Evolutionary conservation across 2,888 invertebrate species (phyloP).

Genomic region (Drosophila percnosoma): DNA sequence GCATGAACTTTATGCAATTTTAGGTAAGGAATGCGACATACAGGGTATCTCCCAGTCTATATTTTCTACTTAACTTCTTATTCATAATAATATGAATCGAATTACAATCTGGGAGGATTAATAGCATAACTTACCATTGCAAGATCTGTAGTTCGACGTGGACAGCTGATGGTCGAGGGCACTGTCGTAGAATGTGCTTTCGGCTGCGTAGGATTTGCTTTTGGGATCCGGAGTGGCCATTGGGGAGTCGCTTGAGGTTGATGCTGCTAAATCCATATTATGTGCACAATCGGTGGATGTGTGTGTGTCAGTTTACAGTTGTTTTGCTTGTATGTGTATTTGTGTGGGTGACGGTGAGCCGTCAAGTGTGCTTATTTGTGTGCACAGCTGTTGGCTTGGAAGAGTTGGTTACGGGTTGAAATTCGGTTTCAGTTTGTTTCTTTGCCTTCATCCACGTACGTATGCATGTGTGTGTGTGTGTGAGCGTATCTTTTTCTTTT

Average conservation of each 20-base stretch:
- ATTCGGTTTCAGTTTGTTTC: slow-evolving; percentile 65
- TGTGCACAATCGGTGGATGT: slow-evolving; percentile 44
- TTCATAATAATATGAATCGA: neutral
- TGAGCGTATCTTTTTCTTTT: neutral
- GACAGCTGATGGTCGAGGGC: slow-evolving; percentile 80
- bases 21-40: neutral
- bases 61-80: neutral
- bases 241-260: slow-evolving; percentile 56
- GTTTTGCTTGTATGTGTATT: slow-evolving; percentile 2
- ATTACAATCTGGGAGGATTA: neutral
- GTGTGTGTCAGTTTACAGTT: slow-evolving; percentile 9
- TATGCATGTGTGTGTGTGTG: slow-evolving; percentile 17
- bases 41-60: neutral
- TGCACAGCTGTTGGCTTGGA: slow-evolving; percentile 67
- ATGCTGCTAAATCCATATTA: slow-evolving; percentile 64
- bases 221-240: slow-evolving; percentile 49
- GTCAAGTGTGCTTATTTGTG: slow-evolving; percentile 34
- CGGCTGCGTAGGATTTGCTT: slow-evolving; percentile 50
- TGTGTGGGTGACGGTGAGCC: slow-evolving; percentile 10
- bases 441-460: slow-evolving; percentile 29
- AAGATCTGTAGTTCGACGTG: slow-evolving; percentile 70
- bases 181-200: slow-evolving; percentile 81
- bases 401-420: slow-evolving; percentile 71
- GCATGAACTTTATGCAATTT: neutral
- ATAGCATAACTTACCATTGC: slow-evolving; percentile 69